A percentile compares a stretch with the other conserved stretches of the same genome.
These are phyloP conservation scores for Tichodroma muraria DNA, from an alignment of 2,113 vertebrate genomes.

Conservation along the genomic window DNA sequence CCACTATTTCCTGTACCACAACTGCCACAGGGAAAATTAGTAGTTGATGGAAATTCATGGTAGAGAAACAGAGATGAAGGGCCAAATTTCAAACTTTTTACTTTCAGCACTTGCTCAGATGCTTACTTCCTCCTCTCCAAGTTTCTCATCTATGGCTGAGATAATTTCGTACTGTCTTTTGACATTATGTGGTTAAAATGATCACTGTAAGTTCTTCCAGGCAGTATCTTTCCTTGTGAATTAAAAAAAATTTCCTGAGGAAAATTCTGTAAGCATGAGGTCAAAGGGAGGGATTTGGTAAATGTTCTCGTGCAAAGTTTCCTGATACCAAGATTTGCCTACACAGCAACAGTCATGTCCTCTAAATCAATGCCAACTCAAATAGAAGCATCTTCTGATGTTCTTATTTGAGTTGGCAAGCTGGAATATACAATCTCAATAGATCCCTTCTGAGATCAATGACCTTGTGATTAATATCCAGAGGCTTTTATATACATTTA, in stretches of 20 bases:
- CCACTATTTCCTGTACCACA: background rate
- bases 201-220: background rate
- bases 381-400: background rate
- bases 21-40: background rate
- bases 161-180: background rate
- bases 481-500: background rate
- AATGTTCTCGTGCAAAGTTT: accelerated
- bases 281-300: background rate
- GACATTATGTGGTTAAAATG: background rate
- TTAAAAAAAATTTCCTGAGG: background rate
- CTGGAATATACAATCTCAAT: background rate
- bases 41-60: background rate
- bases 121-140: background rate
- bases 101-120: background rate
- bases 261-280: background rate
- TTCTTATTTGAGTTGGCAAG: background rate
- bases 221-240: background rate
- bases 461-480: background rate
- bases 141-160: background rate
- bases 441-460: accelerated
- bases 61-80: background rate
- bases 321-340: background rate
- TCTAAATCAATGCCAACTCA: no score
- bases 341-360: no score
- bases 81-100: background rate